Conservation (phyloP, 2,113 vertebrate species). For the Thryonomys swinderianus region DNA sequence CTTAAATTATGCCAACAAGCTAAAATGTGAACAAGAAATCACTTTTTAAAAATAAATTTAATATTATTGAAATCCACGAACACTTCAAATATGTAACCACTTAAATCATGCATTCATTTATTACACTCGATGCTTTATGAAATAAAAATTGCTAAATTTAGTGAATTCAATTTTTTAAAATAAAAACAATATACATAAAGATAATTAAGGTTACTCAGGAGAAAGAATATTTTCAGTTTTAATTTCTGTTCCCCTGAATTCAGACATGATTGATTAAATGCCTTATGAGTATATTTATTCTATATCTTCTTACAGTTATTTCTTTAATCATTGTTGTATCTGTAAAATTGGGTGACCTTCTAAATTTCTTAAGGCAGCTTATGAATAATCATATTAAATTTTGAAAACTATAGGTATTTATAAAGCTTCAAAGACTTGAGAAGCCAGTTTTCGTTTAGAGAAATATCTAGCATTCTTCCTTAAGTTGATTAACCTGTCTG, state of each 20-base stretch:
- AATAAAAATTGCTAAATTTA: not conserved
- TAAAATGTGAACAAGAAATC: not conserved
- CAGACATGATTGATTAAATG: slow-evolving; percentile 5
- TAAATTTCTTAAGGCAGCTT: not conserved
- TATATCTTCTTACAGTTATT: not conserved
- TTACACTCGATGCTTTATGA: not conserved
- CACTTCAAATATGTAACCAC: not conserved
- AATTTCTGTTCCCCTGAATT: not conserved
- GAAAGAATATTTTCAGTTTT: not conserved
- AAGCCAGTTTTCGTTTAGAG: not conserved
- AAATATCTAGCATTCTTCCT: not conserved
- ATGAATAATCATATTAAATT: not conserved
- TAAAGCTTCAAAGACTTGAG: not conserved
- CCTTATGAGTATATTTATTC: not conserved
- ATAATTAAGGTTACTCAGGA: not conserved
- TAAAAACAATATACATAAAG: not conserved
- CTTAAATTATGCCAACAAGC: not conserved
- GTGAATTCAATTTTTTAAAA: not conserved
- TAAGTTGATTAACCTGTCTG: not conserved
- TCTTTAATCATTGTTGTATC: not conserved
- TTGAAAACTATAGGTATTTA: not conserved
- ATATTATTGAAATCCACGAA: not conserved
- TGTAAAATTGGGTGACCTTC: not conserved
- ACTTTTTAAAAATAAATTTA: slow-evolving; percentile 23
- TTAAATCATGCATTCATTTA: not conserved